Base-by-base conservation (phyloP, 2,113 vertebrate species). In the Spea bombifrons region DNA sequence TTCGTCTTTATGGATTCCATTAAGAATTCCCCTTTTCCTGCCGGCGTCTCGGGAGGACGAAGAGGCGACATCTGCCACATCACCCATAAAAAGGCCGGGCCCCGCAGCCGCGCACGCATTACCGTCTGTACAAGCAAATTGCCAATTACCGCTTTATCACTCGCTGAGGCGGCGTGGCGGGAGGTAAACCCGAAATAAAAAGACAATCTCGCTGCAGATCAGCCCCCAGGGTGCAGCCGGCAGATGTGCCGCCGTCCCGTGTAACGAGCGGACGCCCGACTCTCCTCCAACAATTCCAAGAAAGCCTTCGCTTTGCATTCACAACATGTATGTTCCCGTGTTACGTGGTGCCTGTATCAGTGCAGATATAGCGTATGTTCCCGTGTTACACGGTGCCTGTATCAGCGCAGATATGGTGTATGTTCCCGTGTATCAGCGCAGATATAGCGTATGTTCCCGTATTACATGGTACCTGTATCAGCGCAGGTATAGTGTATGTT, bases 41-140 rank as follows among this genome's bases (percentile, higher is more conserved):
- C 30, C 30, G 43, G 47, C 69, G 2, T 30, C 30, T 78, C 46
- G 45, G 68, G 72, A 78, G 68, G 76, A 72, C 76, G 65, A 46
- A 72, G 57, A 46, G 76, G 68, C 68, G 49, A 66, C 76, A 78
- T 78, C 69, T 78, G 76, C 61, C 61, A 44, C n/a, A 78, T 61
- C 65, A 64, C 66, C 52, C 66, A 77, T 69, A 70, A 69, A 70
- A 66, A 70, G 55, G 52, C 66, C 45, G 46, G 13, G 53, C 49
- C 53, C 67, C 17, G 75, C 67, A 66, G 66, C 55, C 71, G 17
- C 48, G 48, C 50, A 45, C 75, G 45, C 67, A 77, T 71, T 71
- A 77, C 8, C 55, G 16, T 71, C 53, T 50, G 45, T 8, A 30
- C 7, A 68, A 71, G 55, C 75, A 64, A 71, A 71, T 43, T 48